Evolutionary conservation across 2,113 vertebrate genomes (phyloP), one percentile per base, ranked within the genome.

Genomic region (Ancistrus triradiatus): DNA sequence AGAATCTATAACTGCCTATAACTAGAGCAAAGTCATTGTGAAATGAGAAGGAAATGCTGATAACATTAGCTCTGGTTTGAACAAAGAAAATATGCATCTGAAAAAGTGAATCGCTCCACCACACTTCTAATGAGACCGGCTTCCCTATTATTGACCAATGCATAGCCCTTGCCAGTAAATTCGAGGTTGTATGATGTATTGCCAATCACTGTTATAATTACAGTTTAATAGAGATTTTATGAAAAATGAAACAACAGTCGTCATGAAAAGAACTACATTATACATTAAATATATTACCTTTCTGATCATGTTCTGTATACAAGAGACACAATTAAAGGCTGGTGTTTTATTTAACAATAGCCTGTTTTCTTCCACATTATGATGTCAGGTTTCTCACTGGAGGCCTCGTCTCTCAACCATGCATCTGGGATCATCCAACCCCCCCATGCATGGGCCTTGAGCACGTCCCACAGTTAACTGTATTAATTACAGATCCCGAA

Each of bases 401-500:
- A 82, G 76, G 80, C 81, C 57, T 60, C 46, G 19, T 80, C 77
- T 81, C 77, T n/a, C n/a, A n/a, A 76, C 78, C 77, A 77, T 75
- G 78, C 79, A 86, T 89, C 86, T 77, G 79, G 78, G 81, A 87
- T 85, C 78, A 63, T 73, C 78, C 81, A 42, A 83, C 83, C 82
- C 60, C 79, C 85, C 80, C 82, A 79, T 59, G 71, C 81, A 80
- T 81, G 79, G 80, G 80, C 78, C 85, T 81, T 81, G 80, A 81
- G 80, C 84, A 76, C 83, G 75, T 84, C 82, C 83, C 82, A 80
- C 82, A 83, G 77, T 92, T 91, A 90, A 85, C 91, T 83, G 81
- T 89, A 84, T 92, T 97, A 95, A 98, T 98, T 90, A 90, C 88
- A 87, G 93, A 97, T 95, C 88, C 92, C 92, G 91, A 95, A 91